A percentile compares a stretch with the other conserved stretches of the same genome.
These are phyloP conservation scores for Perca flavescens DNA, from an alignment of 2,113 vertebrate species.

Conservation along the genomic window DNA sequence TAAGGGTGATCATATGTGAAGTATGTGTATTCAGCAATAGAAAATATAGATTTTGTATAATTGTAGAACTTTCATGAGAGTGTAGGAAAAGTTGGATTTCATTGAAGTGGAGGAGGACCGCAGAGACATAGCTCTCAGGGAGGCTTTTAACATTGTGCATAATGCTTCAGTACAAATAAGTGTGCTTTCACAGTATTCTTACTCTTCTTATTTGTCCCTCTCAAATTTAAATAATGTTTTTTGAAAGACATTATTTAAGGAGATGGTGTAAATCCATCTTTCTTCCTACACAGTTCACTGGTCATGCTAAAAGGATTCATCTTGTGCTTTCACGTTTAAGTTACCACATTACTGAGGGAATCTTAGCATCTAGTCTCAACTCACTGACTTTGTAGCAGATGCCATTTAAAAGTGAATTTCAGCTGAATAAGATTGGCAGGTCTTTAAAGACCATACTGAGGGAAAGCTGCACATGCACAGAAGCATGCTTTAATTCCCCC, in stretches of 20 bases:
- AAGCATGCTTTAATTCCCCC: constrained; percentile 7
- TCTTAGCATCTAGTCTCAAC: constrained; percentile 34
- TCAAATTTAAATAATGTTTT: constrained; percentile 27
- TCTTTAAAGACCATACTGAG: constrained; percentile 41
- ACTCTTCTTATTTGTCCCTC: background rate
- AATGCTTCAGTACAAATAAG: constrained; percentile 5
- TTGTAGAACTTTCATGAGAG: background rate
- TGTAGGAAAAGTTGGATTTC: background rate
- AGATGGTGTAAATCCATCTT: constrained; percentile 35
- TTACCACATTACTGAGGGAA: constrained; percentile 36
- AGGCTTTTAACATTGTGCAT: background rate
- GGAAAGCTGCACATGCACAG: constrained; percentile 16
- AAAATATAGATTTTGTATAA: background rate
- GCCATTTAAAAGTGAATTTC: constrained; percentile 55
- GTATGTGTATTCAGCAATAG: background rate
- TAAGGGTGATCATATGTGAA: background rate
- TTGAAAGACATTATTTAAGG: constrained; percentile 48
- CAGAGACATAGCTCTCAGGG: background rate
- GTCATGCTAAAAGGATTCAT: constrained; percentile 54
- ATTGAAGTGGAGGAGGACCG: background rate
- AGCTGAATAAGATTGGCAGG: constrained; percentile 46
- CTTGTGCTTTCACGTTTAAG: constrained; percentile 52
- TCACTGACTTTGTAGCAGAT: constrained; percentile 53
- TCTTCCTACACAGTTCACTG: constrained; percentile 37
- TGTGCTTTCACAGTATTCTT: background rate